Evolutionary conservation across 1,140 invertebrate species (phyloP), one percentile per base, ranked within the genome.

Genomic region (Uloborus diversus): DNA sequence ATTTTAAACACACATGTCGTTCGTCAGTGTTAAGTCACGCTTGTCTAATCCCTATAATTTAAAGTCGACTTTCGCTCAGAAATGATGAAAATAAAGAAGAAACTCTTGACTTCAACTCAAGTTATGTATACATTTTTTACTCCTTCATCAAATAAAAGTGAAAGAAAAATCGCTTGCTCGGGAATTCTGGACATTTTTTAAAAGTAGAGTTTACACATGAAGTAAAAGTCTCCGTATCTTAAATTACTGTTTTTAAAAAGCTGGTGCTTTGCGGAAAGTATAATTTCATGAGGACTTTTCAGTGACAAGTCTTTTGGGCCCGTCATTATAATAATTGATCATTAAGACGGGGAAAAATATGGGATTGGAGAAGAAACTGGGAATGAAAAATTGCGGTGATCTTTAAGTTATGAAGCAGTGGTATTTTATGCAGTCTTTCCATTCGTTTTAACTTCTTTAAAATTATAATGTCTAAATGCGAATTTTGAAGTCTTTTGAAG

Each of bases 11-110:
- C 61, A 13, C 28, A n/a, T 32, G 25, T 25, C 53, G 53, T 73
- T 73, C 61, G 69, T 73, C 57, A 61, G n/a, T 13, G 53, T 42
- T 59, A 61, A 73, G 32, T 73, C 69, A 73, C 9, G 69, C 69
- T 47, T 49, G 14, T 3, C 56, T 73, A 73, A 73, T 73, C 69
- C 56, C 32, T 30, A 30, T 61, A 42, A 61, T 73, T 61, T 61
- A 61, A 59, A 73, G 56, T 61, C 37, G 20, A 30, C 27, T 53
- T 28, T 33, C 25, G 23, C 32, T 17, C n/a, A 14, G 35, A 69
- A 20, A 4, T 56, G 33, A 47, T 17, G 9, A 23, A 1, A 27
- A 23, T 33, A 17, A 28, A 51, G 14, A 49, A 68, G 53, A 51
- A 53, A 68, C 13, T 32, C 20, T 23, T 14, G 28, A n/a, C n/a